Evolutionary conservation across 2,797 vertebrate species (phyloP).

Genomic region (Triplophysa bombifrons): DNA sequence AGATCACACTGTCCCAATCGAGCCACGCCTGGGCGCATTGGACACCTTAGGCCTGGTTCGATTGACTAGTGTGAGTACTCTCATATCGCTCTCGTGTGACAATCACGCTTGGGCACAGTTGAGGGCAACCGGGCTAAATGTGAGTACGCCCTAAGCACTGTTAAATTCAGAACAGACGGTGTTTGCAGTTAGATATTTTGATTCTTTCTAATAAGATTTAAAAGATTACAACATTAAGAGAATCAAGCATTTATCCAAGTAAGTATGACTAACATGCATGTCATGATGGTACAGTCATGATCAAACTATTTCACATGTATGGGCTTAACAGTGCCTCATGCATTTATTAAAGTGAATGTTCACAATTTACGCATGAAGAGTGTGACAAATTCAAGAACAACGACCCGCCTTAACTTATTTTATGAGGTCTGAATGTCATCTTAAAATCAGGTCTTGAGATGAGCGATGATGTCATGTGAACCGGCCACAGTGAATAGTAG

Average conservation of each 20-base stretch:
- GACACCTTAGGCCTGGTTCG: too few relatives aligned
- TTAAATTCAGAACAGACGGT: not conserved
- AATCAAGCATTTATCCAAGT: not conserved
- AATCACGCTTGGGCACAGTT: too few relatives aligned
- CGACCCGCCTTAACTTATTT: slow-evolving; percentile 34
- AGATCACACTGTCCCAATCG: too few relatives aligned
- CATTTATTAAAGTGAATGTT: not conserved
- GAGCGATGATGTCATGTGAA: slow-evolving; percentile 61
- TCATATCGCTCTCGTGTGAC: too few relatives aligned
- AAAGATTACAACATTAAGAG: not conserved
- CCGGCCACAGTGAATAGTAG: slow-evolving; percentile 18
- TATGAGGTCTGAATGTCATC: slow-evolving; percentile 42
- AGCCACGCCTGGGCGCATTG: too few relatives aligned
- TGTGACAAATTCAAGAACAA: slow-evolving; percentile 15
- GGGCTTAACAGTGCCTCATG: not conserved
- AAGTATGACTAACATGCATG: not conserved
- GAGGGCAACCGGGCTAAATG: too few relatives aligned
- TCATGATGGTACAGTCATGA: not conserved
- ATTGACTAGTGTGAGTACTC: too few relatives aligned
- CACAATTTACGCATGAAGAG: not conserved
- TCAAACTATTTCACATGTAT: not conserved
- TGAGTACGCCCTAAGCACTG: too few relatives aligned
- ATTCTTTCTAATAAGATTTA: not conserved
- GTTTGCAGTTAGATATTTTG: slow-evolving; percentile 19
- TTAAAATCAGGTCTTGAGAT: slow-evolving; percentile 36